A percentile compares a stretch with the other conserved stretches of the same genome.
Evolutionary conservation across 2,888 invertebrate genomes (phyloP).

Genomic region (Ophion obscuratus): DNA sequence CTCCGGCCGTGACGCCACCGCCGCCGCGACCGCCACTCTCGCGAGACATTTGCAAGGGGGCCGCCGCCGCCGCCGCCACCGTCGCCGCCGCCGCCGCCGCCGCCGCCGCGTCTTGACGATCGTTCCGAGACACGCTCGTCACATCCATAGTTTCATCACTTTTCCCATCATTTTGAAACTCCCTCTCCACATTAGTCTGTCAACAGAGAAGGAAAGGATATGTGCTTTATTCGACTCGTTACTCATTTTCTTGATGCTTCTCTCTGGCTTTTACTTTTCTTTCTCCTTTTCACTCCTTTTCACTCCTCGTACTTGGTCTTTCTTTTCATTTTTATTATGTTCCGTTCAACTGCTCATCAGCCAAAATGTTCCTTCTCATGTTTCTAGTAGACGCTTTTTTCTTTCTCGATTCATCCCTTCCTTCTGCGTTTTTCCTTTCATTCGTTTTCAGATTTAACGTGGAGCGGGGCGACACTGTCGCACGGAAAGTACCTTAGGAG

Average conservation of each 20-base stretch:
- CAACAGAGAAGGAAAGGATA: conserved; percentile 89
- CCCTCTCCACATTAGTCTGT: conserved; percentile 86
- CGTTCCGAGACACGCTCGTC: conserved; percentile 76
- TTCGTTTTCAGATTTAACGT: conserved; percentile 50
- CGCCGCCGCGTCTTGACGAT: conserved; percentile 71
- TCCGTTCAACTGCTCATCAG: neutral
- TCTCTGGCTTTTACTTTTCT: conserved; percentile 61
- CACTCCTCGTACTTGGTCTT: neutral
- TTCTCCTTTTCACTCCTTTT: conserved; percentile 42
- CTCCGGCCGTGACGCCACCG: conserved; percentile 75
- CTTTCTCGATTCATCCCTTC: conserved; percentile 61
- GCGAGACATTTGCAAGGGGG: conserved; percentile 76
- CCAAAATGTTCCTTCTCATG: conserved; percentile 17
- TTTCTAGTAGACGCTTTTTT: neutral
- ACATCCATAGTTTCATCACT: conserved; percentile 82
- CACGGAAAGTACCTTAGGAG: neutral
- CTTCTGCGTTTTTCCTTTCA: conserved; percentile 61
- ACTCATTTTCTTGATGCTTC: conserved; percentile 74
- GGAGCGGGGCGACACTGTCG: conserved; percentile 9
- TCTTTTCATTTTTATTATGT: neutral
- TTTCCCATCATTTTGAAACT: conserved; percentile 83
- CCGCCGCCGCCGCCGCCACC: conserved; percentile 29
- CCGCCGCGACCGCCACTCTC: conserved; percentile 71
- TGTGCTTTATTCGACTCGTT: conserved; percentile 81
- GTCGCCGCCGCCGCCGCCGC: conserved; percentile 22